phyloP scores from a whole-genome alignment of 2,888 invertebrate genomes.

The Galeruca laticollis region DNA sequence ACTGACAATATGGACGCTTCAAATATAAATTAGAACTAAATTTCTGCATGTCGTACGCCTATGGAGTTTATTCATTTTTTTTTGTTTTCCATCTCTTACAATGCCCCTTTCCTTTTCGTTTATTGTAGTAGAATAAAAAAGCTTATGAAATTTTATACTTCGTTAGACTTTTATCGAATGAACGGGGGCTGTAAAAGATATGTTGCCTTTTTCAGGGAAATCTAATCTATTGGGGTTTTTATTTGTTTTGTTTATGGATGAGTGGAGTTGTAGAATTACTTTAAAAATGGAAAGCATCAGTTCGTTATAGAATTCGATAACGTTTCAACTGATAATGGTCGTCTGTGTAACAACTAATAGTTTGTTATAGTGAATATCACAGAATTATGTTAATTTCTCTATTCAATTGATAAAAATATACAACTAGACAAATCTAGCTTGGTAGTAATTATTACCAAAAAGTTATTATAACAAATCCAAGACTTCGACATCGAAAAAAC shows the following conservation, averaged over 20 bases:
- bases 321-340: neutral
- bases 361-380: too few species aligned
- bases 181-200: constrained; percentile 26
- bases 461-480: too few species aligned
- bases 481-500: too few species aligned
- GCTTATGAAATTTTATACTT: constrained; percentile 34
- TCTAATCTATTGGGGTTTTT: constrained; percentile 19
- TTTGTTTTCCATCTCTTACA: constrained; percentile 11
- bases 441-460: too few species aligned
- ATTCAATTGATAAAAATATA: too few species aligned
- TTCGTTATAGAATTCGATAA: neutral
- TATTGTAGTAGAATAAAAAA: constrained; percentile 31
- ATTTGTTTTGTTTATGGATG: constrained; percentile 16
- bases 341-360: too few species aligned
- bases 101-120: constrained; percentile 20
- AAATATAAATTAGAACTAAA: neutral
- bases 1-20: too few species aligned
- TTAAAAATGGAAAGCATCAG: neutral
- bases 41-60: neutral
- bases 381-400: too few species aligned
- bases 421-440: too few species aligned
- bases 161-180: constrained; percentile 28
- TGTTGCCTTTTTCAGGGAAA: constrained; percentile 17
- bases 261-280: neutral
- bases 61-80: constrained; percentile 11